phyloP scores from a whole-genome alignment of 2,888 invertebrate genomes.

The Scaptomyza tumidula region DNA sequence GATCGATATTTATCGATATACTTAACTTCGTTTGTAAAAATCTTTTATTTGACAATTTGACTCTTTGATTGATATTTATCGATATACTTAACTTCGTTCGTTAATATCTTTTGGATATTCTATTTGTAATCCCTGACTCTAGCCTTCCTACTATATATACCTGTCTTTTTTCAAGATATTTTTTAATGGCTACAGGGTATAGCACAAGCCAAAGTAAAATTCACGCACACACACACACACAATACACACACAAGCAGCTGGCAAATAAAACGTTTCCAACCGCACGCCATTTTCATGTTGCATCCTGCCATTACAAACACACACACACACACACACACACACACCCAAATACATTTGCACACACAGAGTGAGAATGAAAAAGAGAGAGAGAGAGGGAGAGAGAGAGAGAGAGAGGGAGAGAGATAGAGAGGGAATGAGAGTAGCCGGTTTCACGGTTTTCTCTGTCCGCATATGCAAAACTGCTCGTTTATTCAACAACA shows the following conservation, averaged over 20 bases:
- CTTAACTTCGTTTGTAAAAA: not conserved
- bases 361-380: not conserved
- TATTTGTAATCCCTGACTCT: not conserved
- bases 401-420: too few species aligned
- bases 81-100: not conserved
- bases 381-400: too few species aligned
- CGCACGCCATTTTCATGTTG: constrained; percentile 79
- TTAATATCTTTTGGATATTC: not conserved
- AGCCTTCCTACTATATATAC: not conserved
- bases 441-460: constrained; percentile 48
- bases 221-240: constrained; percentile 9
- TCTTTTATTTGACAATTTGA: too few species aligned
- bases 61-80: not conserved
- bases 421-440: not conserved
- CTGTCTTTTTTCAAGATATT: not conserved
- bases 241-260: constrained; percentile 13
- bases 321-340: constrained; percentile 17
- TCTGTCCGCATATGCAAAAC: constrained; percentile 70
- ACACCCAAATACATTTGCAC: not conserved
- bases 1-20: not conserved
- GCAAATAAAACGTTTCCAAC: constrained; percentile 75
- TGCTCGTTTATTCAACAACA: constrained; percentile 80
- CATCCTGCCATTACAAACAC: constrained; percentile 72
- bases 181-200: constrained; percentile 4
- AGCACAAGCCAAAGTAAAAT: constrained; percentile 26